Percentiles rank a stretch among this genome's conserved stretches.
Evolutionary conservation across 2,888 invertebrate species (phyloP).

Genomic region (Frankliniella intonsa): DNA sequence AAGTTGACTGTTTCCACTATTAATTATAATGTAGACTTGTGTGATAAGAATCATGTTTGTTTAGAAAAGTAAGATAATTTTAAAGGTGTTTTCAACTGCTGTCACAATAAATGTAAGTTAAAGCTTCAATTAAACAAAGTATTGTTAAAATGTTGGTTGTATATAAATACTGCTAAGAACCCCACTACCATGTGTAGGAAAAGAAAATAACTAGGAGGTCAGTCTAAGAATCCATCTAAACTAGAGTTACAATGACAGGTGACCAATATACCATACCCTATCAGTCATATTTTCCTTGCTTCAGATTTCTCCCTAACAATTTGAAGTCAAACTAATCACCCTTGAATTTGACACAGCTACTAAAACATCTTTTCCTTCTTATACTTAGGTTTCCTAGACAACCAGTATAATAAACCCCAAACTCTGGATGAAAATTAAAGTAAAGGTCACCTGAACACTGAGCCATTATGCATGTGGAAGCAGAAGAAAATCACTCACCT

Average conservation of each 20-base stretch:
- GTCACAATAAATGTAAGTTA: background rate
- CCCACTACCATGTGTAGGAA: background rate
- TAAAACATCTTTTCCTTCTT: too few species aligned
- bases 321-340: too few species aligned
- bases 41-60: background rate
- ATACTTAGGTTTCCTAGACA: background rate
- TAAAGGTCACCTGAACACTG: too few species aligned
- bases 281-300: too few species aligned
- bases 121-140: background rate
- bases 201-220: background rate
- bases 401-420: background rate
- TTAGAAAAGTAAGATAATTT: background rate
- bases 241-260: background rate
- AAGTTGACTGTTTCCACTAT: constrained; percentile 2
- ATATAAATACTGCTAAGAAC: background rate
- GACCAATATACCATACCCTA: too few species aligned
- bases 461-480: background rate
- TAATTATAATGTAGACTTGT: background rate
- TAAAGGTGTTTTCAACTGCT: background rate
- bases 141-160: too few species aligned
- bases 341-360: too few species aligned
- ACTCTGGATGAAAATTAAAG: too few species aligned
- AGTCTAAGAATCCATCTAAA: background rate
- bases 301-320: too few species aligned
- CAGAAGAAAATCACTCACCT: constrained; percentile 59